Base-by-base conservation (phyloP, 2,113 vertebrate genomes). In the Pelvicachromis taeniatus region DNA sequence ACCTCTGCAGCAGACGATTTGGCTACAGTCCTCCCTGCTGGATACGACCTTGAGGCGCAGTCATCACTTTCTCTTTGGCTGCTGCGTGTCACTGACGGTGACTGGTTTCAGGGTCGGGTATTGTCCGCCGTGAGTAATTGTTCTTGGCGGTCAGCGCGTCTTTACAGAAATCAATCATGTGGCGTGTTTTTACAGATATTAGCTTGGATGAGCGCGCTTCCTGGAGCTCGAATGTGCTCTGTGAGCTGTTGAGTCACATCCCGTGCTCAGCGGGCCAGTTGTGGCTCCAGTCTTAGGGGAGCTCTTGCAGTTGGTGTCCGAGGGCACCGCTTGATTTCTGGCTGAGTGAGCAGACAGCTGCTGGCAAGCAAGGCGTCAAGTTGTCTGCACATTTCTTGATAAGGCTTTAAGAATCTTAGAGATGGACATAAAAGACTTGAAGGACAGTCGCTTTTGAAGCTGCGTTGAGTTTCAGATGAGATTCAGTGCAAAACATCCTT, bases 321-420 rank as follows among this genome's bases (percentile, higher is more conserved):
- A 90, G 88, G 87, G 88, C 91, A 85, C 88, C 70, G 33, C 90
- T 90, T 93, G 93, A 90, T 90, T 93, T 91, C 93, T 92, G 93
- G 93, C 91, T 92, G 81, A 92, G 90, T 84, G 89, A 95, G 83
- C 87, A 88, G 91, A 90, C 95, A 94, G 94, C 93, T 95, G 94
- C 91, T 94, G 93, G 92, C 85, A 81, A 84, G n/a, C n/a, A 19
- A 89, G 94, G 93, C 85, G 89, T 90, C 94, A 85, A 84, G 78
- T 90, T 90, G 92, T 94, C 94, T 92, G 88, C 81, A 81, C 78
- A 83, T 87, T 88, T 88, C 81, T 86, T 88, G 83, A 89, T 92
- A 80, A 86, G 77, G 59, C 79, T 87, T 82, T 54, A 87, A 89
- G 77, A 56, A 93, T 86, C 31, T 59, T 17, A 1, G 21, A 85